Conservation (phyloP, 2,797 vertebrate species). For the Petrocephalus sullivani region DNA sequence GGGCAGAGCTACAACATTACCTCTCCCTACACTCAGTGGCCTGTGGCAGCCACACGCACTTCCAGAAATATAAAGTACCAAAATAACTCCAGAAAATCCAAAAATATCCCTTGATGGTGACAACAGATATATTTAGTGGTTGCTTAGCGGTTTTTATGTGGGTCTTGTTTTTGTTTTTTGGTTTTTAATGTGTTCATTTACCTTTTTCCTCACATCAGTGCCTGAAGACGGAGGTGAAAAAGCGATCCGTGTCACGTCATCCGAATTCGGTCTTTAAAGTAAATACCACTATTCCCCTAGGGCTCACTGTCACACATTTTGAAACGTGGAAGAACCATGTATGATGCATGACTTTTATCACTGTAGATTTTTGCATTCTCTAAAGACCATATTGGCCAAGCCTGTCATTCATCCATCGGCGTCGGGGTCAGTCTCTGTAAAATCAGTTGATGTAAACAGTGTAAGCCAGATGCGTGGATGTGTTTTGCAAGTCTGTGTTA, state of each 20-base stretch:
- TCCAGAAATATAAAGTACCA: neutral
- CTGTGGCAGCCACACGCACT: neutral
- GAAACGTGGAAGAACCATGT: neutral
- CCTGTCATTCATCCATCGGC: neutral
- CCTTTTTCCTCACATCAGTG: neutral
- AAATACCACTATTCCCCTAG: neutral
- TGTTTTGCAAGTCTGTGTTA: neutral
- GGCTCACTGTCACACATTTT: neutral
- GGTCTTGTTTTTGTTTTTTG: neutral
- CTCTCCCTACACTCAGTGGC: neutral
- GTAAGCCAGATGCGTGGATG: neutral
- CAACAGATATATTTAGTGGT: neutral
- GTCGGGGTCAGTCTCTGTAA: neutral
- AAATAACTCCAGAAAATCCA: neutral
- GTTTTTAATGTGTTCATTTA: neutral
- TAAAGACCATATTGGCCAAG: neutral
- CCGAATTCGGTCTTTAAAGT: neutral
- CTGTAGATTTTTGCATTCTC: slow-evolving; percentile 10
- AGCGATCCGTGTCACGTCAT: neutral
- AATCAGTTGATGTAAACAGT: neutral
- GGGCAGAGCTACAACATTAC: neutral
- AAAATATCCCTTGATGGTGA: neutral
- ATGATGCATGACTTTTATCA: neutral
- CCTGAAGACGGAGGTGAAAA: neutral
- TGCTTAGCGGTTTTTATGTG: neutral